Conservation (phyloP, 2,888 invertebrate species). For the Eristalinus sepulchralis region DNA sequence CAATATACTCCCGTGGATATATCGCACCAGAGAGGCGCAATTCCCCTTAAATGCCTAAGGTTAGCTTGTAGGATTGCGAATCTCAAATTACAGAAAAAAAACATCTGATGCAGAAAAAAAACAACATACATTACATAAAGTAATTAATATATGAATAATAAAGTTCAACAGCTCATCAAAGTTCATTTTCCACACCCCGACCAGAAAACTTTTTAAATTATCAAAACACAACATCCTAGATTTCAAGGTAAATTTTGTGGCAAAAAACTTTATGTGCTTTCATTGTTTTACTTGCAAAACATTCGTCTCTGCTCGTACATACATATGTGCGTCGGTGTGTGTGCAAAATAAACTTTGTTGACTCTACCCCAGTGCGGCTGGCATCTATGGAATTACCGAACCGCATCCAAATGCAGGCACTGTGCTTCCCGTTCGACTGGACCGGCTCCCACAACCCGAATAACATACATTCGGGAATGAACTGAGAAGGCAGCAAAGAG, state of each 20-base stretch:
- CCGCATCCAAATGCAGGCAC: neutral
- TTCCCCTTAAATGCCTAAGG: neutral
- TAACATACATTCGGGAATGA: neutral
- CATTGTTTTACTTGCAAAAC: conserved; percentile 10
- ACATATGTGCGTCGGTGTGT: neutral
- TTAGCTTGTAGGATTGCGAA: neutral
- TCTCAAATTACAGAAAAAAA: neutral
- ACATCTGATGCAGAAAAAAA: neutral
- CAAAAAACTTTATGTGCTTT: conserved; percentile 7
- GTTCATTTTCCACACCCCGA: neutral
- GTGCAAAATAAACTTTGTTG: neutral
- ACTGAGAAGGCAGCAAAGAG: neutral
- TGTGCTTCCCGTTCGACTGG: neutral
- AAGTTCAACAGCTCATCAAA: conserved; percentile 5
- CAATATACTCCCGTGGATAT: neutral
- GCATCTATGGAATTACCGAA: neutral
- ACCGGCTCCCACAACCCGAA: neutral
- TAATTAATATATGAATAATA: conserved; percentile 13
- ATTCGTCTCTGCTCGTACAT: neutral
- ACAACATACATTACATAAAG: neutral
- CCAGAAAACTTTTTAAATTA: conserved; percentile 29
- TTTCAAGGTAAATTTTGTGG: conserved; percentile 16
- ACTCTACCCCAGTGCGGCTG: neutral
- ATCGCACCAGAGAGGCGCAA: neutral
- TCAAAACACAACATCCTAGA: conserved; percentile 26